Evolutionary conservation across 2,797 vertebrate species (phyloP).

Genomic region (Synanceia verrucosa): DNA sequence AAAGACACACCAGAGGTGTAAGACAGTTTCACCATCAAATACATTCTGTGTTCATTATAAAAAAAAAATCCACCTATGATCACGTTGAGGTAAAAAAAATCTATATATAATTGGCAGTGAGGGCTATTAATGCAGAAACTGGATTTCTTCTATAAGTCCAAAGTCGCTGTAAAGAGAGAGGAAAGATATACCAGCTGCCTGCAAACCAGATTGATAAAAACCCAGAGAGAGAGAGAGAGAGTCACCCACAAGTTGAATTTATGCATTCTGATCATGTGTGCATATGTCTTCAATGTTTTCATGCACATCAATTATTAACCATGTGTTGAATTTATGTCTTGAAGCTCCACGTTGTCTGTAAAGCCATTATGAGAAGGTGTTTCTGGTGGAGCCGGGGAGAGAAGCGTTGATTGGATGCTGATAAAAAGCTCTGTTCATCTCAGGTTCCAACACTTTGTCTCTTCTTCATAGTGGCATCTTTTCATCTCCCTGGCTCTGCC

Average conservation of each 20-base stretch:
- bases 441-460: conserved; percentile 35
- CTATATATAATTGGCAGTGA: neutral
- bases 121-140: neutral
- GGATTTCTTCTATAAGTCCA: conserved; percentile 24
- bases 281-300: conserved; percentile 70
- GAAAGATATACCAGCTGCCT: conserved; percentile 21
- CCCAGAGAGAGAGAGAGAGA: conserved; percentile 9
- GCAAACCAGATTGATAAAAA: conserved; percentile 17
- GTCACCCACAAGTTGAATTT: conserved; percentile 51
- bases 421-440: conserved; percentile 47
- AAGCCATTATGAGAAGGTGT: conserved; percentile 22
- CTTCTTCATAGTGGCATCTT: conserved; percentile 53
- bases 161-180: conserved; percentile 22
- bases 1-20: neutral
- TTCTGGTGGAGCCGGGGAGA: conserved; percentile 19
- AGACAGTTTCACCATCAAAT: neutral
- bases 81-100: neutral
- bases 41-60: neutral
- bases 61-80: neutral
- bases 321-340: conserved; percentile 60
- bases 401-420: conserved; percentile 52
- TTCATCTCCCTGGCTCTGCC: conserved; percentile 51
- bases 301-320: conserved; percentile 78
- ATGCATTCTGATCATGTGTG: conserved; percentile 68
- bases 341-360: conserved; percentile 46